Base-by-base conservation (phyloP, 2,797 vertebrate genomes). In the Hyperoplus immaculatus region DNA sequence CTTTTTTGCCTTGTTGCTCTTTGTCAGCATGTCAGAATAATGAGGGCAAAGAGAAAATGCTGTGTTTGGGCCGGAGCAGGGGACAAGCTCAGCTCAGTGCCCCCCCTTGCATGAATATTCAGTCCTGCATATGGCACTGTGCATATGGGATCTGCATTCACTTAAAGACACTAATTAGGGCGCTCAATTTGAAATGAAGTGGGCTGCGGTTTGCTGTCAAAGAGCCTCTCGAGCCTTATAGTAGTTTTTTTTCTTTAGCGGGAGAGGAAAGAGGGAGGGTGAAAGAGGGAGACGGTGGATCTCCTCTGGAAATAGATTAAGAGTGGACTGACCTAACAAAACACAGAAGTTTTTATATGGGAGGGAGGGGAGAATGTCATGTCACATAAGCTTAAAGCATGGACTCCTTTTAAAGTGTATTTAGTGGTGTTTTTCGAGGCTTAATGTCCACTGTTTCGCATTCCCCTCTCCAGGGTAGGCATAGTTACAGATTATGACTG, bases 1-100 rank as follows among this genome's bases (percentile, higher is more conserved):
- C 82, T 91, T 21, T 21, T 21, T 88, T 86, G 80, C 88, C 80
- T 76, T 90, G 87, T 88, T 82, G 83, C 69, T 91, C 87, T 89
- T 91, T 94, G 90, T 92, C 90, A 94, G 87, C 73, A 5, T 67
- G 81, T 94, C 91, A 90, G 91, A 89, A 94, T 94, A 94, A 95
- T 94, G 93, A 94, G 93, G 92, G 77, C 84, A 65, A 67, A 61
- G 67, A 84, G 81, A 87, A 88, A 21, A 74, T 41, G 65, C 79
- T 72, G 78, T 69, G 53, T 87, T 91, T 61, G 81, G 84, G 81
- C 82, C 72, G 4, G 75, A 82, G 86, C 66, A 21, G 8, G 81
- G 80, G 84, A 85, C 82, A 75, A 76, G 21, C 21, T 75, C 71
- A 55, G 78, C 87, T 82, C 75, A 39, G 78, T 4, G 76, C 55